phyloP scores from a whole-genome alignment of 2,797 vertebrate genomes.

The Ara ararauna region DNA sequence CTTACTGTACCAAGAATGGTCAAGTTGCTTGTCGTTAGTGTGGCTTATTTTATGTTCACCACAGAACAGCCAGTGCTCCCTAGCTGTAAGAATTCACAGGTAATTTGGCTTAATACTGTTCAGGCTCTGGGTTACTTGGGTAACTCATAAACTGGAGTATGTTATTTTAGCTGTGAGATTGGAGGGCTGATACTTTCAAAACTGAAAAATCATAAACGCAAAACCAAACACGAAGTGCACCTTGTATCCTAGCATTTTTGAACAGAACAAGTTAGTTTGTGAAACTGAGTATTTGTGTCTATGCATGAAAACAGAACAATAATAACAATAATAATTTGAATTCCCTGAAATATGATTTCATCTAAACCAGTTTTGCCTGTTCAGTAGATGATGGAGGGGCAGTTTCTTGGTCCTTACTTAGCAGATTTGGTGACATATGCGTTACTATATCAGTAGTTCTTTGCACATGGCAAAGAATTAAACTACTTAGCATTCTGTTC shows the following conservation, averaged over 20 bases:
- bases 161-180: not conserved
- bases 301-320: not conserved
- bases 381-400: not conserved
- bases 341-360: not conserved
- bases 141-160: not conserved
- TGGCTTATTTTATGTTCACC: not conserved
- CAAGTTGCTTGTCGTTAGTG: not conserved
- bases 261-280: not conserved
- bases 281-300: not conserved
- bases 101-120: not conserved
- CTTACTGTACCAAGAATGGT: not conserved
- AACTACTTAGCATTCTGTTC: not conserved
- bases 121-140: not conserved
- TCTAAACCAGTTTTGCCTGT: not conserved
- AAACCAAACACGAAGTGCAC: not conserved
- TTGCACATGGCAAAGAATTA: not conserved
- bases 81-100: not conserved
- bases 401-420: not conserved
- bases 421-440: not conserved
- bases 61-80: not conserved
- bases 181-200: not conserved
- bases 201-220: not conserved
- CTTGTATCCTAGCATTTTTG: not conserved
- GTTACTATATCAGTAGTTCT: rapidly evolving
- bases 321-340: not conserved